Percentiles rank a stretch among this genome's conserved stretches.
phyloP scores from a whole-genome alignment of 2,888 invertebrate genomes.

The Cryptocheilus praepositus region DNA sequence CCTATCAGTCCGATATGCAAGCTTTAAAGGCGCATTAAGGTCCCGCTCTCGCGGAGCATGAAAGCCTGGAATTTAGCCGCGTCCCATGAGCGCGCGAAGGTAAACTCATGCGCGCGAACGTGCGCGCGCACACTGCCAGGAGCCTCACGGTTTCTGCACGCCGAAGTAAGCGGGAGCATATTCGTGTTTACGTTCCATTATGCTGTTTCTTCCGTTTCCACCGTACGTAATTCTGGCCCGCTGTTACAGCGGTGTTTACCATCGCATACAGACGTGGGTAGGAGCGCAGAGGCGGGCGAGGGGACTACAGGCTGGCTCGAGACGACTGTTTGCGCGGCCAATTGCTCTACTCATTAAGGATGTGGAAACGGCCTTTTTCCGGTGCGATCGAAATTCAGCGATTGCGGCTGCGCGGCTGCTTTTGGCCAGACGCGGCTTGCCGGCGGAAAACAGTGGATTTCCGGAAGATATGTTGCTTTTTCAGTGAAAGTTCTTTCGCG shows the following conservation, averaged over 20 bases:
- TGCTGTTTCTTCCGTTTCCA: slow-evolving; percentile 41
- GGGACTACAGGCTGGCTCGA: neutral
- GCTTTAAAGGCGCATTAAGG: slow-evolving; percentile 4
- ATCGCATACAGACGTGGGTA: neutral
- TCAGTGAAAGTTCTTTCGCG: no score
- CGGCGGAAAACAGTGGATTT: no score
- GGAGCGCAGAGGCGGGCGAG: neutral
- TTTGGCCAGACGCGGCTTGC: no score
- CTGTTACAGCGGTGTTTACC: slow-evolving; percentile 30
- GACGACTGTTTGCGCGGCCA: no score
- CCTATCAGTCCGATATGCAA: no score
- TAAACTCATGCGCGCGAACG: neutral
- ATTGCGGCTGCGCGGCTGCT: no score
- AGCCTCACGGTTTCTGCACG: slow-evolving; percentile 1
- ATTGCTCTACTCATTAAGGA: no score
- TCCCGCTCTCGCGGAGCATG: slow-evolving; percentile 2
- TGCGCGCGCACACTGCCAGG: neutral
- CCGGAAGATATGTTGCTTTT: no score
- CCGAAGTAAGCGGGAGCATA: slow-evolving; percentile 16
- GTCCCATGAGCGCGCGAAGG: neutral
- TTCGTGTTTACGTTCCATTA: slow-evolving; percentile 47
- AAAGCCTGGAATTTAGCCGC: neutral
- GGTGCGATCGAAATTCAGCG: no score
- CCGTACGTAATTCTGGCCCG: slow-evolving; percentile 28
- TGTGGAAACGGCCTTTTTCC: no score